phyloP scores from a whole-genome alignment of 2,113 vertebrate species.

The Embiotoca jacksoni region DNA sequence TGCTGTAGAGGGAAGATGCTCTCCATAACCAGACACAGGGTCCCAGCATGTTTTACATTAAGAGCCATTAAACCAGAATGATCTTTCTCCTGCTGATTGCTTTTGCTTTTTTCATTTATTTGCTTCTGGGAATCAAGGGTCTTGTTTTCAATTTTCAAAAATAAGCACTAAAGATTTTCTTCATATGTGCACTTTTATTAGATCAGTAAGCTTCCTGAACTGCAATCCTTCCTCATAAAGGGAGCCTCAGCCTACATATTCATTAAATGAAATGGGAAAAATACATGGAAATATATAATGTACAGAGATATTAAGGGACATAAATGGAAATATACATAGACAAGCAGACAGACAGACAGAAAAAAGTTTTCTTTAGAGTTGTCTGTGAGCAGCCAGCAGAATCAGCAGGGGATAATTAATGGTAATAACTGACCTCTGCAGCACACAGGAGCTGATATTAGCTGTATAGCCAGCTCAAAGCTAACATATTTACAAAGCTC shows the following conservation, averaged over 20 bases:
- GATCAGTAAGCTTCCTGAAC: slow-evolving; percentile 33
- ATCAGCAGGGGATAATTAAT: slow-evolving; percentile 65
- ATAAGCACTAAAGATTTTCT: slow-evolving; percentile 26
- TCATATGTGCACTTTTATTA: slow-evolving; percentile 45
- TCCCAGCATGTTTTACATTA: slow-evolving; percentile 39
- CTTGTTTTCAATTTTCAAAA: slow-evolving; percentile 41
- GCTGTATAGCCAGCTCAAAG: slow-evolving; percentile 55
- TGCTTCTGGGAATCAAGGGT: slow-evolving; percentile 29
- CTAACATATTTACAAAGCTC: slow-evolving; percentile 75
- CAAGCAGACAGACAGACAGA: background rate
- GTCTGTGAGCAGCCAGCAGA: slow-evolving; percentile 38
- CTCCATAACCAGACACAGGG: background rate
- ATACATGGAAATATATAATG: background rate
- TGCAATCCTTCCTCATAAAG: background rate
- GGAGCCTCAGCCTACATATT: background rate
- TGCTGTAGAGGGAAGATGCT: slow-evolving; percentile 6
- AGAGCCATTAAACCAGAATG: slow-evolving; percentile 22
- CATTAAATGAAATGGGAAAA: background rate
- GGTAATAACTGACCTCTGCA: slow-evolving; percentile 61
- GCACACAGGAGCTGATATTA: slow-evolving; percentile 60
- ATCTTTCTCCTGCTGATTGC: slow-evolving; percentile 12
- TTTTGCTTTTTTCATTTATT: slow-evolving; percentile 23
- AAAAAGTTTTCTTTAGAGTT: slow-evolving; percentile 49
- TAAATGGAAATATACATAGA: background rate
- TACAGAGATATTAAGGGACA: no score